Evolutionary conservation across 2,888 invertebrate species (phyloP).

Genomic region (Acleris emargana): DNA sequence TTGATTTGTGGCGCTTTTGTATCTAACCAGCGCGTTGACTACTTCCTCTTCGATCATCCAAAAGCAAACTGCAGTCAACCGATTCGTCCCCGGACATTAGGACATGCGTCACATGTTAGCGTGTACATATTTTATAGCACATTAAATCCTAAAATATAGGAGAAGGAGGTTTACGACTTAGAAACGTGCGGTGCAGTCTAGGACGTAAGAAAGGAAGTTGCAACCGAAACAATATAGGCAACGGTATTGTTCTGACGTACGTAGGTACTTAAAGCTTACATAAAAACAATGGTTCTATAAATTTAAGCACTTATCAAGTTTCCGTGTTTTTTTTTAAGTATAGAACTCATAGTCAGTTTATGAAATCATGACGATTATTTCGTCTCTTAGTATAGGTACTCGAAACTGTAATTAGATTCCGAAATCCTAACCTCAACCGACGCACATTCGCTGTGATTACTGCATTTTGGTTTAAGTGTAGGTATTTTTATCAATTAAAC

Average conservation of each 20-base stretch:
- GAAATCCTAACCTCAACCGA: too few species aligned
- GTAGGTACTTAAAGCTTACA: background rate
- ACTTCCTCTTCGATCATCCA: background rate
- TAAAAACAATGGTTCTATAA: background rate
- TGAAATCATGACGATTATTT: too few species aligned
- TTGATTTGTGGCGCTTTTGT: too few species aligned
- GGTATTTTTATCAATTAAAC: too few species aligned
- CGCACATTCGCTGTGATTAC: too few species aligned
- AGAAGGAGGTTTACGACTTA: slow-evolving; percentile 28
- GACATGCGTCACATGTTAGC: slow-evolving; percentile 3
- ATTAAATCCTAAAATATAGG: slow-evolving; percentile 30
- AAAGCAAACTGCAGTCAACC: slow-evolving; percentile 1
- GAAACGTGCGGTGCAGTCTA: slow-evolving; percentile 17
- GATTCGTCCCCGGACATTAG: background rate
- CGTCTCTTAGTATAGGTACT: too few species aligned
- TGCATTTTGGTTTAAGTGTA: too few species aligned
- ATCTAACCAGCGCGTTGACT: too few species aligned
- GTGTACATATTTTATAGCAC: slow-evolving; percentile 26
- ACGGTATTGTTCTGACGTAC: background rate
- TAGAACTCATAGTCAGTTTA: too few species aligned
- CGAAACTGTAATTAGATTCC: too few species aligned
- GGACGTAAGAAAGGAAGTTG: slow-evolving; percentile 19
- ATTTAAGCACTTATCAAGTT: too few species aligned
- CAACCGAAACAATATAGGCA: slow-evolving; percentile 10
- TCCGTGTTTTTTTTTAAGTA: too few species aligned